Base-by-base conservation (phyloP, 2,888 invertebrate genomes). In the Gastrophysa polygoni region DNA sequence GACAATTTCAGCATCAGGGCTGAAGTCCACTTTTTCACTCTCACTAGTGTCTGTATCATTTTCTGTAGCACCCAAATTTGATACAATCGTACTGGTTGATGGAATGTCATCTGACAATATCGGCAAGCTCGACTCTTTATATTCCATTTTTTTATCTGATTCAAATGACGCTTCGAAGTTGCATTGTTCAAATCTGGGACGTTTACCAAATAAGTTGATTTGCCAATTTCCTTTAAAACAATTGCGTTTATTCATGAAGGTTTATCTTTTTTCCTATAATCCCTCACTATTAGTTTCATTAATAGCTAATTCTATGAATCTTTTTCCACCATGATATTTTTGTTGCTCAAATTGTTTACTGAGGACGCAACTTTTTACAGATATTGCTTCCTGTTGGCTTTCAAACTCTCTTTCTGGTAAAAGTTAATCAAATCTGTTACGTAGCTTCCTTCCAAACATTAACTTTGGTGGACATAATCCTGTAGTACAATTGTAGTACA, bases 131-230 rank as follows among this genome's bases (percentile, higher is more conserved):
- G 24, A 24, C 3, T 24, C 7, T 24, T 24, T 24, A 24, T 5
- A 24, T 24, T 24, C 24, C 3, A 7, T 46, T 56, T 28, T 54
- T 47, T 48, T 43, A 1, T 54, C 28, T 60, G 60, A 56, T 60
- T 60, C 18, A n/a, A 20, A 21, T 60, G 60, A 10, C 60, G 46
- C 21, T 60, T 56, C 48, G 43, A 60, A 14, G 28, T 29, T 48
- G 24, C 24, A 24, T 55, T n/a, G n/a, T n/a, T n/a, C n/a, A n/a
- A n/a, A n/a, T n/a, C n/a, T n/a, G n/a, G n/a, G n/a, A n/a, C n/a
- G n/a, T n/a, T n/a, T n/a, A n/a, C n/a, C n/a, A n/a, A n/a, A n/a
- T n/a, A n/a, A n/a, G n/a, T n/a, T n/a, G 24, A 28, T 49, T 49
- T 49, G 11, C 16, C 50, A 16, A 57, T 44, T 24, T 59, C 59